These are phyloP conservation scores for Melieria picta DNA, from an alignment of 2,888 invertebrate genomes.

Conservation along the genomic window DNA sequence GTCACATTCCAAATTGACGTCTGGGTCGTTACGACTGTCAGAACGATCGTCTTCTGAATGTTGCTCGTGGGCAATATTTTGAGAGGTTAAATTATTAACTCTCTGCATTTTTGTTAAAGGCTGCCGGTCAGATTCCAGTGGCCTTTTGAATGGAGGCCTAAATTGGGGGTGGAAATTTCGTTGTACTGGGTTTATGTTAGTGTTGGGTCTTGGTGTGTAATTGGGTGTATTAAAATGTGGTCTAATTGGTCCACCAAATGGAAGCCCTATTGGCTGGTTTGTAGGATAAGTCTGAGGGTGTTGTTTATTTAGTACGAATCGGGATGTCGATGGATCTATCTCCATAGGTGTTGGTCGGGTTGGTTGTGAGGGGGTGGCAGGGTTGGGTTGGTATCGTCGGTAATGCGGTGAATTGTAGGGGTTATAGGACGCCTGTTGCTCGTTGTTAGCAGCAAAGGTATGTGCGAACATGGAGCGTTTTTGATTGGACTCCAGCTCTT, in stretches of 20 bases:
- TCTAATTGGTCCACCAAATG: too few relatives aligned
- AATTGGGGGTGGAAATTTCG: too few relatives aligned
- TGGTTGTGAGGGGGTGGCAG: not conserved
- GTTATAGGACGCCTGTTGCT: not conserved
- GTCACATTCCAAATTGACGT: not conserved
- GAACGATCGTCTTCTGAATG: not conserved
- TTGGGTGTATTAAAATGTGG: too few relatives aligned
- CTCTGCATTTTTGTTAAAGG: not conserved
- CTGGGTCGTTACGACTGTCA: not conserved
- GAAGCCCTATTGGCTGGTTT: too few relatives aligned
- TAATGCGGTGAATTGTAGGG: not conserved
- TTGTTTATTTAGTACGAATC: too few relatives aligned
- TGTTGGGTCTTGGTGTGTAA: too few relatives aligned
- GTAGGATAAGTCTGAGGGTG: too few relatives aligned
- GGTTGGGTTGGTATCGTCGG: not conserved
- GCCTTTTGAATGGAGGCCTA: not conserved
- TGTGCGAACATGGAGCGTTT: too few relatives aligned
- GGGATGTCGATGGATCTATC: not conserved
- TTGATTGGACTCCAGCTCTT: constrained; percentile 12
- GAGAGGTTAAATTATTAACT: constrained; percentile 13
- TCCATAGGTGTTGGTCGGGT: constrained; percentile 17
- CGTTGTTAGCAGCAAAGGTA: too few relatives aligned
- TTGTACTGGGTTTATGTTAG: too few relatives aligned
- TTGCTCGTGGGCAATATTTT: not conserved
- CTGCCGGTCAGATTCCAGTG: not conserved